A percentile compares a stretch with the other conserved stretches of the same genome.
phyloP scores from a whole-genome alignment of 2,113 vertebrate species.

The Tamias sibiricus region DNA sequence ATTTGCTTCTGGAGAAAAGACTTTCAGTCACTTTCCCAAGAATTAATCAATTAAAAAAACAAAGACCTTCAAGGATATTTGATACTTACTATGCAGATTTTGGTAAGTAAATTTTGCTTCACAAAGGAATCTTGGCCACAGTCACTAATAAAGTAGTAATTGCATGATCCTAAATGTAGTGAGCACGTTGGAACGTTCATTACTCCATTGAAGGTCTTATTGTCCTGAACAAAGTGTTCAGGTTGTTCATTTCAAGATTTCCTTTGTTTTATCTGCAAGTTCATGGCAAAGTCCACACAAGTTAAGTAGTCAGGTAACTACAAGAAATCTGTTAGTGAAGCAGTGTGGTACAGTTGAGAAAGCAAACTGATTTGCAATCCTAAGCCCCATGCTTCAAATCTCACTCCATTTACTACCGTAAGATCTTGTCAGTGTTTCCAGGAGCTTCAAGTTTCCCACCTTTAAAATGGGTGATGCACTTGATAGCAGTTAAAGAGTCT shows the following conservation, averaged over 20 bases:
- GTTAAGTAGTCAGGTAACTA: background rate
- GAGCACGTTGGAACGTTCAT: background rate
- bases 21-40: background rate
- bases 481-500: background rate
- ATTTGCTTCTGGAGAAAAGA: background rate
- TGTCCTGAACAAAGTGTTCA: background rate
- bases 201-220: background rate
- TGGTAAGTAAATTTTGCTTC: conserved; percentile 4
- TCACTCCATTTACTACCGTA: background rate
- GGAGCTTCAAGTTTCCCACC: background rate
- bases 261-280: background rate
- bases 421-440: background rate
- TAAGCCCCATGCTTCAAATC: background rate
- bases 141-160: background rate
- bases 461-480: background rate
- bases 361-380: background rate
- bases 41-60: background rate
- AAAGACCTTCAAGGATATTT: background rate
- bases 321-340: background rate
- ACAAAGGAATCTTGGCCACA: background rate
- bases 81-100: background rate
- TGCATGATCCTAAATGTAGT: background rate
- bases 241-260: background rate
- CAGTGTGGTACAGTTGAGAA: accelerated
- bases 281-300: background rate